A percentile compares a stretch with the other conserved stretches of the same genome.
phyloP scores from a whole-genome alignment of 2,797 vertebrate species.

The Amphiprion clarkii region DNA sequence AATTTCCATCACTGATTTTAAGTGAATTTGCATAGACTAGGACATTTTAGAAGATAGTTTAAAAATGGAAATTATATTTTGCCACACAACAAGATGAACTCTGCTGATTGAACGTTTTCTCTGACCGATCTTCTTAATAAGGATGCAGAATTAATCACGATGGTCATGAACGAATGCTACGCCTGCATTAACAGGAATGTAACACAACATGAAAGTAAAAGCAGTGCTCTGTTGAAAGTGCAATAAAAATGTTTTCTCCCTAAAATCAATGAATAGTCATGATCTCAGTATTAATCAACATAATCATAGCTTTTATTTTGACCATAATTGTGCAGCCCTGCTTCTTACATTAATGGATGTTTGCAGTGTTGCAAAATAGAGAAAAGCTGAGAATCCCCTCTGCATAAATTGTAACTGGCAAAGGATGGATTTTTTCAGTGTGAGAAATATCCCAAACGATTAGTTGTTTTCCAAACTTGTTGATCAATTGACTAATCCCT shows the following conservation, averaged over 20 bases:
- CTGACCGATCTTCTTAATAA: neutral
- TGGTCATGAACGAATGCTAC: too few relatives aligned
- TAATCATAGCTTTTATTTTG: too few relatives aligned
- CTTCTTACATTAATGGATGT: neutral
- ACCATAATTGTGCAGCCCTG: too few relatives aligned
- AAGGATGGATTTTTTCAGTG: neutral
- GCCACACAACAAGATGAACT: neutral
- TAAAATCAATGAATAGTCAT: too few relatives aligned
- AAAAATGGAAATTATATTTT: neutral
- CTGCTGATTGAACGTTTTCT: neutral
- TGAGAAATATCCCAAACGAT: neutral
- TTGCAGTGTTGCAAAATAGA: neutral
- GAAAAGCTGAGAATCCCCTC: neutral
- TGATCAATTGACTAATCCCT: neutral
- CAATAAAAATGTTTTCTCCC: too few relatives aligned
- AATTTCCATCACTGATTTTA: neutral
- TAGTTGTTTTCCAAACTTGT: neutral
- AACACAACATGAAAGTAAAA: too few relatives aligned
- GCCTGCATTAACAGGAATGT: too few relatives aligned
- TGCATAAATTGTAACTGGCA: neutral
- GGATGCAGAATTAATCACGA: too few relatives aligned
- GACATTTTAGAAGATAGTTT: neutral
- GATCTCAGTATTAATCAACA: too few relatives aligned
- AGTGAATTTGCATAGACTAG: neutral
- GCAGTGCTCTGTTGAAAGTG: too few relatives aligned